Evolutionary conservation across 2,113 vertebrate species (phyloP), one percentile per base, ranked within the genome.

Genomic region (Prinia subflava): DNA sequence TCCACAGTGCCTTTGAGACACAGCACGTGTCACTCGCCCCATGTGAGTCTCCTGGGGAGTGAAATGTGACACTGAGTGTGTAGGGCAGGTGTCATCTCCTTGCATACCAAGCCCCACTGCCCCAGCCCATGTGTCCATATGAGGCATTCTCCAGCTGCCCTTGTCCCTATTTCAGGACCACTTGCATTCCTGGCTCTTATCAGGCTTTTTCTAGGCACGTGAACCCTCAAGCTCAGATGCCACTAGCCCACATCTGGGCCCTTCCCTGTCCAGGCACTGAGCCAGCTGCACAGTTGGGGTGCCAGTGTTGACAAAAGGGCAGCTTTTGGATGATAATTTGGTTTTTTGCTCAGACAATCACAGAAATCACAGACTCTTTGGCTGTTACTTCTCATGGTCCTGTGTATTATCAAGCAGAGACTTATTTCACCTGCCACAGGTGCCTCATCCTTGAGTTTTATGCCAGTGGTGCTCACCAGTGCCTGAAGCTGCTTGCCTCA

Each of bases 131-230:
- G 18, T 93, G 78, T 76, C 95, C 90, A 95, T 96, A 95, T 93
- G 95, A 96, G 95, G 94, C 75, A 93, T 82, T 93, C 42, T 37
- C 75, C 94, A 93, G 90, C 71, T 93, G 88, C 88, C 49, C 25
- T 83, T 73, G 80, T 46, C 88, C 81, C 94, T 96, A 95, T 96
- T 96, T 95, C 95, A 96, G 94, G 95, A 95, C 59, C 82, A 74
- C 90, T 94, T 88, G 90, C 92, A 96, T 96, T 95, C 94, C 79
- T 80, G 82, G 11, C 82, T 94, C 90, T 94, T 94, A 89, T 86
- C 96, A 88, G 46, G 17, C 64, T 83, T 93, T 94, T 92, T 53
- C 87, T 67, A 71, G 74, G 52, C 74, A 87, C 1, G 3, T 65
- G 46, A 95, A n/a, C 25, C 65, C 63, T 42, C 3, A 2, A 86